These are phyloP conservation scores for Falcaria lacertinaria DNA, from an alignment of 2,888 invertebrate species.

Conservation along the genomic window DNA sequence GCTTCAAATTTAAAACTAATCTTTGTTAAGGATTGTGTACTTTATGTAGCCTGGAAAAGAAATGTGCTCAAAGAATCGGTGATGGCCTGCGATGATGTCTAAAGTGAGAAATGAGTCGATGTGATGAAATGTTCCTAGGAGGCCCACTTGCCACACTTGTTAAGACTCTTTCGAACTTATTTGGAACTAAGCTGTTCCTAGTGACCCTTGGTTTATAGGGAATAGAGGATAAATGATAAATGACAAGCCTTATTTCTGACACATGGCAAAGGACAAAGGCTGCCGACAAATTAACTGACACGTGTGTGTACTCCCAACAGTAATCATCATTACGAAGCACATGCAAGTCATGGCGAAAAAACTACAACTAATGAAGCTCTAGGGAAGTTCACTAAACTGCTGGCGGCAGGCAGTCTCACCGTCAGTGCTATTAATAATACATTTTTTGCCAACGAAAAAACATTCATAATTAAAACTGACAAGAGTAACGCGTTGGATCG, in stretches of 20 bases:
- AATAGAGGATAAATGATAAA: too few relatives aligned
- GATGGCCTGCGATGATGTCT: too few relatives aligned
- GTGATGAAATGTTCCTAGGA: too few relatives aligned
- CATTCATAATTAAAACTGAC: background rate
- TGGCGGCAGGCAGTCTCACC: constrained; percentile 32
- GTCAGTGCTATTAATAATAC: constrained; percentile 8
- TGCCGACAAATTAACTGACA: background rate
- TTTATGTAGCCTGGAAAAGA: too few relatives aligned
- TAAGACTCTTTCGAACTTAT: too few relatives aligned
- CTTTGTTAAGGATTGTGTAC: too few relatives aligned
- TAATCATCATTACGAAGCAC: background rate
- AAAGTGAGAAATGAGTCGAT: too few relatives aligned
- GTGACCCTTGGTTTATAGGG: too few relatives aligned
- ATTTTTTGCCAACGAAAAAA: constrained; percentile 2
- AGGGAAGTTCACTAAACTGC: constrained; percentile 19
- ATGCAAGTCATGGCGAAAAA: background rate
- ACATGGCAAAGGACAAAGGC: background rate
- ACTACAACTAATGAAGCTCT: background rate
- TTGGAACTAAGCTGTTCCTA: too few relatives aligned
- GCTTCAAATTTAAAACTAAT: too few relatives aligned
- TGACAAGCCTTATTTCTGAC: background rate
- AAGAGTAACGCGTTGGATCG: background rate
- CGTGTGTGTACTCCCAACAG: background rate
- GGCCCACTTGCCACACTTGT: too few relatives aligned
- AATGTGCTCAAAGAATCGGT: too few relatives aligned